phyloP scores from a whole-genome alignment of 1,140 invertebrate genomes.

The Drosophila virilis region DNA sequence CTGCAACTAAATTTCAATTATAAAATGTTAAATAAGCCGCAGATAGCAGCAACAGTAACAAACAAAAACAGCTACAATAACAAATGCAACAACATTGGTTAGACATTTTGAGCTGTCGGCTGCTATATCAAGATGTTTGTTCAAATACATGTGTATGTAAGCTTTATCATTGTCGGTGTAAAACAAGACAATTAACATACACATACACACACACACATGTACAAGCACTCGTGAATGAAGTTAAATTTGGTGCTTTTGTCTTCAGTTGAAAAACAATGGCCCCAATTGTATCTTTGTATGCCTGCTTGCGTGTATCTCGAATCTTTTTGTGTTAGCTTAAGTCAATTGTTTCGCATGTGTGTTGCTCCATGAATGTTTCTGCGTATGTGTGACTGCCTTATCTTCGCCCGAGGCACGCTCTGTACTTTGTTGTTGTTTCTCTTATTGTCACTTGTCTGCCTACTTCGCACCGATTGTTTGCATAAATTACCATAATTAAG shows the following conservation, averaged over 20 bases:
- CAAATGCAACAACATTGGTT: constrained; percentile 33
- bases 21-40: constrained; percentile 71
- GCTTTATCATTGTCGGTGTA: constrained; percentile 77
- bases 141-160: constrained; percentile 36
- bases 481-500: constrained; percentile 82
- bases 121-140: constrained; percentile 65
- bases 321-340: constrained; percentile 72
- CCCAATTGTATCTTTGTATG: constrained; percentile 61
- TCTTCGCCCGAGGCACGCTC: constrained; percentile 65
- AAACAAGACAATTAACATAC: constrained; percentile 77
- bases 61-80: constrained; percentile 7
- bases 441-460: constrained; percentile 74
- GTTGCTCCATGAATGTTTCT: constrained; percentile 8
- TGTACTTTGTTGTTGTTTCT: constrained; percentile 32
- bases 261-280: constrained; percentile 76
- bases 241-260: constrained; percentile 79
- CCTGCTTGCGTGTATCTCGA: constrained; percentile 52
- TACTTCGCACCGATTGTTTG: constrained; percentile 76
- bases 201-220: constrained; percentile 30
- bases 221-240: constrained; percentile 46
- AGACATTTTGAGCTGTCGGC: constrained; percentile 38
- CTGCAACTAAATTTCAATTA: constrained; percentile 77
- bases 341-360: constrained; percentile 75
- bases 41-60: constrained; percentile 46
- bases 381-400: constrained; percentile 49